These are phyloP conservation scores for Archips xylosteana DNA, from an alignment of 2,888 invertebrate species.

Conservation along the genomic window DNA sequence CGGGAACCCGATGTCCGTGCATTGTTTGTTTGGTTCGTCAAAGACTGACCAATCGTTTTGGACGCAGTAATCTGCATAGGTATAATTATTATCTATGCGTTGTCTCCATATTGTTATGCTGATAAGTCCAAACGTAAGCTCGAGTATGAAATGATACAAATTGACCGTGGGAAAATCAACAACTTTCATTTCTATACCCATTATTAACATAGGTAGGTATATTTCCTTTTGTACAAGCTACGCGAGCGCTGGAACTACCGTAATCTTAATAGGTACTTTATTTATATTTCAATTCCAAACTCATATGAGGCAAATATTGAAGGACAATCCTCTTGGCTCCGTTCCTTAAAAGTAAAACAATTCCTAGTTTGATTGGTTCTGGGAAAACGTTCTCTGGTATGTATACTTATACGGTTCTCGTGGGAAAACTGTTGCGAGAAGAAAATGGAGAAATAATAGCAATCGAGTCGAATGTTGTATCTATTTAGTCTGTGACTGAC, in stretches of 20 bases:
- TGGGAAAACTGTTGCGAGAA: constrained; percentile 34
- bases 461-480: neutral
- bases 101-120: neutral
- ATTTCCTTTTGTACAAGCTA: neutral
- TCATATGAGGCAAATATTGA: neutral
- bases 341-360: constrained; percentile 11
- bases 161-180: neutral
- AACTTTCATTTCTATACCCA: no score
- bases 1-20: constrained; percentile 53
- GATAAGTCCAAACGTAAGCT: neutral
- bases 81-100: constrained; percentile 2
- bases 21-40: constrained; percentile 46
- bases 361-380: constrained; percentile 13
- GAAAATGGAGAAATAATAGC: constrained; percentile 38
- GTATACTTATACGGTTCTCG: constrained; percentile 29
- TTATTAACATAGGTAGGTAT: neutral
- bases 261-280: neutral
- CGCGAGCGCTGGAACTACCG: neutral
- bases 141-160: neutral
- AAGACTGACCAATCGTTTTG: constrained; percentile 46
- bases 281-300: neutral
- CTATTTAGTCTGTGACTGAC: constrained; percentile 12
- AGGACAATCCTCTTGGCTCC: constrained; percentile 8
- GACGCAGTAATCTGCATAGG: constrained; percentile 19
- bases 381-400: constrained; percentile 11